Conservation (phyloP, 2,888 invertebrate species). For the Parapristionchus giblindavisi region DNA sequence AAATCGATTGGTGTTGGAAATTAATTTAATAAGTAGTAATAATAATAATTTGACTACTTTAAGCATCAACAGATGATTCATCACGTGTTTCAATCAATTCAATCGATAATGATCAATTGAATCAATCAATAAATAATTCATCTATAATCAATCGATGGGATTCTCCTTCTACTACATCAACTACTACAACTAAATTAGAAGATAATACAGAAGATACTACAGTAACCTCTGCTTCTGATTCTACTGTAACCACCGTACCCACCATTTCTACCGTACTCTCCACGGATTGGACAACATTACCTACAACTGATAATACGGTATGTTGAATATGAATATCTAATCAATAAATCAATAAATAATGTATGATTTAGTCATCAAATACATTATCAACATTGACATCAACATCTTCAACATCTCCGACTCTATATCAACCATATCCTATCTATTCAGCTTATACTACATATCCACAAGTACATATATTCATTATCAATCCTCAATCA, state of each 20-base stretch:
- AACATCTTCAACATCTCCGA: slow-evolving; percentile 25
- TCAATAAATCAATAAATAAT: background rate
- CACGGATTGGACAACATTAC: slow-evolving; percentile 2
- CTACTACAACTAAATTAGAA: background rate
- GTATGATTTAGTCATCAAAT: background rate
- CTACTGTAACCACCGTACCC: background rate
- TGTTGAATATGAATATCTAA: background rate
- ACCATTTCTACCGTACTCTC: background rate
- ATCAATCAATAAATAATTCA: too few relatives aligned
- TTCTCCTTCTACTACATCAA: background rate
- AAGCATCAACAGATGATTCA: too few relatives aligned
- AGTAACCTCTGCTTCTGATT: background rate
- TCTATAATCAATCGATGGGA: slow-evolving; percentile 11
- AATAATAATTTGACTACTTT: too few relatives aligned
- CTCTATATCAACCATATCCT: slow-evolving; percentile 13
- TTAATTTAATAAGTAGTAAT: too few relatives aligned
- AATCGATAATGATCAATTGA: too few relatives aligned
- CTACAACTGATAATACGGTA: slow-evolving; percentile 13
- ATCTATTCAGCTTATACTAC: background rate
- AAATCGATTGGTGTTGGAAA: too few relatives aligned
- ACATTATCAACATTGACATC: slow-evolving; percentile 9
- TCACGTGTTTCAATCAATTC: too few relatives aligned
- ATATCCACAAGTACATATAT: slow-evolving; percentile 21
- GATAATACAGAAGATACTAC: background rate
- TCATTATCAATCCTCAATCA: background rate